phyloP scores from a whole-genome alignment of 2,113 vertebrate species.

The Corythornis vintsioides region DNA sequence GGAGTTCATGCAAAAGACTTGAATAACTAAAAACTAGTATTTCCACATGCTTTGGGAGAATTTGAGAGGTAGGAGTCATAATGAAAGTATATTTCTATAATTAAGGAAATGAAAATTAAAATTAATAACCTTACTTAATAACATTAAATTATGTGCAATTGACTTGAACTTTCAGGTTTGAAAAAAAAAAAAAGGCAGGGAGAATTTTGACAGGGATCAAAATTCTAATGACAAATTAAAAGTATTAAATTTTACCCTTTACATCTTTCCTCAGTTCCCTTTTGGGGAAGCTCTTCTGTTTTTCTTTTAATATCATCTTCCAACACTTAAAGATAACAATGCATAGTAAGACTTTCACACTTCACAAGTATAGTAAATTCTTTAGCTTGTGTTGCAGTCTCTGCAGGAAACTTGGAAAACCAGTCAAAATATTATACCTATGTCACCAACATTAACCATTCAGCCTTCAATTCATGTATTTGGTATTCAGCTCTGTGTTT shows the following conservation, averaged over 20 bases:
- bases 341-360: neutral
- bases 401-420: neutral
- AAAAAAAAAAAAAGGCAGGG: neutral
- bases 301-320: neutral
- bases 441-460: neutral
- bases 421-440: neutral
- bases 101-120: neutral
- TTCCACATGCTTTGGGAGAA: neutral
- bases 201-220: neutral
- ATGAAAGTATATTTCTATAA: neutral
- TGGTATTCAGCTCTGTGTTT: constrained; percentile 48
- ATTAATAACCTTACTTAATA: neutral
- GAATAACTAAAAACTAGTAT: neutral
- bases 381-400: neutral
- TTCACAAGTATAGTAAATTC: neutral
- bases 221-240: neutral
- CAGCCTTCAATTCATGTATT: neutral
- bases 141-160: neutral
- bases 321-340: neutral
- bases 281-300: neutral
- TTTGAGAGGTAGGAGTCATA: neutral
- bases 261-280: neutral
- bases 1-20: neutral
- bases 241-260: neutral
- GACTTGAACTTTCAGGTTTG: neutral